Conservation (phyloP, 2,797 vertebrate species). For the Apodemus agrarius region DNA sequence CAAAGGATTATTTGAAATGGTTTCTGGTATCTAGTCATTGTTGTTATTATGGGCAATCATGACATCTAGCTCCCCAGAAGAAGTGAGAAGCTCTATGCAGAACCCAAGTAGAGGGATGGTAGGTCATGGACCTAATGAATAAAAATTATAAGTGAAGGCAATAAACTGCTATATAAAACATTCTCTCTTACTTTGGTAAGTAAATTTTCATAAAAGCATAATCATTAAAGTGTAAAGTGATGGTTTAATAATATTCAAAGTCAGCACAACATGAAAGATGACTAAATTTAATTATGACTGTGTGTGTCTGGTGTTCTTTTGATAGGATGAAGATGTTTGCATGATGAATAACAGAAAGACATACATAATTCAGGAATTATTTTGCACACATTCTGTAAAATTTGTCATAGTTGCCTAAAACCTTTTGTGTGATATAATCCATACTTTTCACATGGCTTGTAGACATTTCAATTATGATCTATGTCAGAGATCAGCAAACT, state of each 20-base stretch:
- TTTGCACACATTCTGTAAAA: constrained; percentile 13
- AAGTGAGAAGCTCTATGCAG: not conserved
- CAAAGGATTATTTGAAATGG: not conserved
- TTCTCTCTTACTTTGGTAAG: constrained; percentile 34
- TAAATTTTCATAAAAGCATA: constrained; percentile 36
- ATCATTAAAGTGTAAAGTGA: constrained; percentile 52
- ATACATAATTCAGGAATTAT: constrained; percentile 47
- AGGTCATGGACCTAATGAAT: not conserved
- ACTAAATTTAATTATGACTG: constrained; percentile 44
- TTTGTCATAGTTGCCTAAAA: constrained; percentile 42
- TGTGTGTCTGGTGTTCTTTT: constrained; percentile 39
- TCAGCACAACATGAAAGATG: constrained; percentile 50
- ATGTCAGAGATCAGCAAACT: not conserved
- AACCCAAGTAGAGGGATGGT: not conserved
- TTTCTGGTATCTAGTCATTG: not conserved
- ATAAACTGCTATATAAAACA: constrained; percentile 36
- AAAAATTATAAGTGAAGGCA: constrained; percentile 28
- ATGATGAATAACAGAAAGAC: constrained; percentile 32
- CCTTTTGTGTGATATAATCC: constrained; percentile 15
- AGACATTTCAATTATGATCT: constrained; percentile 35
- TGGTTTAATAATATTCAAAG: constrained; percentile 55
- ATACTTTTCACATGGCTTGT: constrained; percentile 1
- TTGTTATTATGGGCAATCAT: not conserved
- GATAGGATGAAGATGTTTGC: constrained; percentile 20
- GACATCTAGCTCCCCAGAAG: not conserved